Percentiles rank a stretch among this genome's conserved stretches.
Evolutionary conservation across 2,113 vertebrate genomes (phyloP).

Genomic region (Oxyura jamaicensis): DNA sequence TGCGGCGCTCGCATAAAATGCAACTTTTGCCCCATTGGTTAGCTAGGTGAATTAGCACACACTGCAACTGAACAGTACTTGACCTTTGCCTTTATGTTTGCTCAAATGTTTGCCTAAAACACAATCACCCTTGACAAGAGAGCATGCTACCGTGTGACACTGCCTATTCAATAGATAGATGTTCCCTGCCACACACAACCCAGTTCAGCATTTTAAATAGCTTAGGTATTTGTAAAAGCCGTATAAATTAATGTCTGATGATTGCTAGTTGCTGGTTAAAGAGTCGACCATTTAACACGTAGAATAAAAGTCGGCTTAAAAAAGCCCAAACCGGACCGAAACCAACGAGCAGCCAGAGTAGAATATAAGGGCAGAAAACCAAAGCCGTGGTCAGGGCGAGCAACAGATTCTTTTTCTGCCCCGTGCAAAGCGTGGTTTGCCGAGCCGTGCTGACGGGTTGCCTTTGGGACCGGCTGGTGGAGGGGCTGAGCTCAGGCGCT

Average conservation of each 20-base stretch:
- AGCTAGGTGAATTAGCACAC: conserved; percentile 94
- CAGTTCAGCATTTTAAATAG: conserved; percentile 82
- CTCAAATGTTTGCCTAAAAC: conserved; percentile 98
- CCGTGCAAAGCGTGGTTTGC: neutral
- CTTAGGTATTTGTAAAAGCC: conserved; percentile 88
- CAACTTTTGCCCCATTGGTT: conserved; percentile 91
- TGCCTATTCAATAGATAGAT: conserved; percentile 94
- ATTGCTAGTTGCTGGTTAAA: conserved; percentile 79
- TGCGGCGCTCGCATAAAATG: conserved; percentile 73
- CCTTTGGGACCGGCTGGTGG: neutral
- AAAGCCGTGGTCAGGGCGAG: neutral
- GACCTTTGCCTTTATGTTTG: conserved; percentile 98
- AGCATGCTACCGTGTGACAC: conserved; percentile 93
- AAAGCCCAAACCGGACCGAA: neutral
- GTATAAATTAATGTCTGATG: conserved; percentile 81
- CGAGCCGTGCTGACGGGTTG: neutral
- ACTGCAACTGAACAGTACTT: conserved; percentile 97
- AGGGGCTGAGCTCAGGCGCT: neutral
- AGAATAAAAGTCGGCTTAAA: conserved; percentile 15
- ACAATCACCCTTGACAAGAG: conserved; percentile 96
- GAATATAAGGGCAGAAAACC: conserved; percentile 29
- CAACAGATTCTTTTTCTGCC: conserved; percentile 33
- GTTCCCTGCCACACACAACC: conserved; percentile 86
- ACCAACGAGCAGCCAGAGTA: neutral
- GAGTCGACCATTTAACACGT: conserved; percentile 53